phyloP scores from a whole-genome alignment of 2,797 vertebrate species.

The Catostomus latipinnis region DNA sequence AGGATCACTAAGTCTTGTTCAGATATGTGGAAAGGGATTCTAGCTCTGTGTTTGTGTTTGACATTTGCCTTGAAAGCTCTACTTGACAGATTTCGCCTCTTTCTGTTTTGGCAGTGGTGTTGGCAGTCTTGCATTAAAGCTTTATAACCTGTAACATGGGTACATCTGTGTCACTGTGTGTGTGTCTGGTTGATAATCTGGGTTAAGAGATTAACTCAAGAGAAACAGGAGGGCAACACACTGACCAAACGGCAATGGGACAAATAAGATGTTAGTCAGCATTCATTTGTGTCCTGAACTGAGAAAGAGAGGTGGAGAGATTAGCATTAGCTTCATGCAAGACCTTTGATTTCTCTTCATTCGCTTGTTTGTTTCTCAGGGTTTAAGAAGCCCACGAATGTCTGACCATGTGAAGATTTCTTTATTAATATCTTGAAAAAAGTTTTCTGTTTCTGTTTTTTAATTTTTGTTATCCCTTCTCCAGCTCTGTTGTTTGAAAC shows the following conservation, averaged over 20 bases:
- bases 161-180: conserved; percentile 75
- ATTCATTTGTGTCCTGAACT: conserved; percentile 47
- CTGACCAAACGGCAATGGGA: conserved; percentile 13
- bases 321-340: conserved; percentile 48
- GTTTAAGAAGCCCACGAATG: background rate
- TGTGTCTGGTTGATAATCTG: conserved; percentile 77
- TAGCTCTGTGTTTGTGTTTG: background rate
- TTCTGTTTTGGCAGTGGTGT: conserved; percentile 5
- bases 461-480: background rate
- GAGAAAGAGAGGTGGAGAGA: conserved; percentile 60
- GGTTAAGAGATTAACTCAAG: conserved; percentile 87
- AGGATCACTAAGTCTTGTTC: background rate
- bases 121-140: background rate
- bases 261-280: conserved; percentile 62
- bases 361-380: background rate
- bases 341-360: background rate
- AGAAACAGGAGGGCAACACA: conserved; percentile 23
- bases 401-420: background rate
- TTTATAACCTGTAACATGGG: conserved; percentile 70
- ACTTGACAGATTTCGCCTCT: background rate
- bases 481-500: background rate
- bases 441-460: background rate
- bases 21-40: background rate
- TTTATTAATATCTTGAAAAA: background rate
- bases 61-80: background rate